phyloP scores from a whole-genome alignment of 2,113 vertebrate species.

The Myocastor coypus region DNA sequence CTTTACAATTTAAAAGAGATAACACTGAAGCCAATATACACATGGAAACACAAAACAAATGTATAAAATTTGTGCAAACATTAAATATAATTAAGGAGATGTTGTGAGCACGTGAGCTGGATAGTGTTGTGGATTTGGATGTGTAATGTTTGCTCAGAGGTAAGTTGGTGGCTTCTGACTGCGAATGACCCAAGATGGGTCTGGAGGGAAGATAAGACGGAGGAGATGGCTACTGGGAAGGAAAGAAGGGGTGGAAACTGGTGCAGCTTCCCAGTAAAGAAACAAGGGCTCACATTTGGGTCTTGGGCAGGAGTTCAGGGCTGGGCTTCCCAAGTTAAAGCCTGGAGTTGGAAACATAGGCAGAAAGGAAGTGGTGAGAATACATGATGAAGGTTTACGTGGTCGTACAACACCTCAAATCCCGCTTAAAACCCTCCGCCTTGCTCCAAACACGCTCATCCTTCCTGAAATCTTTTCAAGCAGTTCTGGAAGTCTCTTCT shows the following conservation, averaged over 20 bases:
- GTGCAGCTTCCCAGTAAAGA: no score
- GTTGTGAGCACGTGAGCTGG: background rate
- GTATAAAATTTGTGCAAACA: conserved; percentile 60
- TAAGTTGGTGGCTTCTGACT: background rate
- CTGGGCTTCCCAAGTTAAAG: background rate
- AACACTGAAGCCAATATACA: conserved; percentile 56
- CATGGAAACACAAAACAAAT: conserved; percentile 36
- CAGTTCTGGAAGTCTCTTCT: background rate
- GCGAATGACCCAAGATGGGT: background rate
- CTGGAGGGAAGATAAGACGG: no score
- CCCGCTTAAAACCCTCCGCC: background rate
- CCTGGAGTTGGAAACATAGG: background rate
- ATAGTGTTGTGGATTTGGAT: background rate
- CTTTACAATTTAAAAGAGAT: conserved; percentile 42
- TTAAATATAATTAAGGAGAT: background rate
- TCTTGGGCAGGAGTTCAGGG: background rate
- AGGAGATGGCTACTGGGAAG: background rate
- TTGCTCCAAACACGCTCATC: background rate
- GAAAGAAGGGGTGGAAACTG: accelerated
- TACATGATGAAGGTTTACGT: background rate
- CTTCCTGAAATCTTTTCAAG: background rate
- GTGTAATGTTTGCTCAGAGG: conserved; percentile 23
- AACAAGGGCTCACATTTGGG: accelerated
- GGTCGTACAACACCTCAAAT: background rate
- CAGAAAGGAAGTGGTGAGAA: no score